Base-by-base conservation (phyloP, 2,888 invertebrate genomes). In the Philaethria dido region DNA sequence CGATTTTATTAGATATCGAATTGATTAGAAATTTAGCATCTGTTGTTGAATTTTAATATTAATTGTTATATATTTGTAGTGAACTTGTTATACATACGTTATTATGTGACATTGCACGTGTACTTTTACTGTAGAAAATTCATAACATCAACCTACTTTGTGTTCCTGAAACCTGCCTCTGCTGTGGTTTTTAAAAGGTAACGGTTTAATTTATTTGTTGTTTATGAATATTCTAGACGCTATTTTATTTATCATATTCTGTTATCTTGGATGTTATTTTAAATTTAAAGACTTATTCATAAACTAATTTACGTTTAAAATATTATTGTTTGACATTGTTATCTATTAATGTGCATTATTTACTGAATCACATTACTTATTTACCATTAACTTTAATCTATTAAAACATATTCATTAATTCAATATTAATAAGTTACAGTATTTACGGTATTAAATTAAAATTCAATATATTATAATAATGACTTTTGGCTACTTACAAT, bases 151-250 rank as follows among this genome's bases (percentile, higher is more conserved):
- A 80, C 83, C 82, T 86, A 87, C 86, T 84, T 89, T 83, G 87
- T 88, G 87, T 88, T 88, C 86, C 86, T 87, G 87, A 81, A 86
- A 86, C 85, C 84, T 85, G 86, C 77, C 79, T 84, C 76, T 79
- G 79, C 86, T 83, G 86, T 85, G 75, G 85, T 86, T 87, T 89
- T 87, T 78, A 85, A 89, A 89, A 89, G 89, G 90, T 91, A 91
- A 90, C 89, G 88, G 88, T 84, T 87, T 82, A 75, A 75, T 69
- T 74, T 75, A 74, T 75, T 75, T 55, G 52, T 65, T 48, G 44
- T 64, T 55, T 20, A 72, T 72, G 3, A 52, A 48, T 57, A 18
- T 60, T 60, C 20, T 33, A 66, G 16, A 52, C 0, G 16, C 18
- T 3, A 14, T 63, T 52, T 36, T 36, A 14, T 45, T 18, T 36